Evolutionary conservation across 2,113 vertebrate species (phyloP).

Genomic region (Actinemys pallida): DNA sequence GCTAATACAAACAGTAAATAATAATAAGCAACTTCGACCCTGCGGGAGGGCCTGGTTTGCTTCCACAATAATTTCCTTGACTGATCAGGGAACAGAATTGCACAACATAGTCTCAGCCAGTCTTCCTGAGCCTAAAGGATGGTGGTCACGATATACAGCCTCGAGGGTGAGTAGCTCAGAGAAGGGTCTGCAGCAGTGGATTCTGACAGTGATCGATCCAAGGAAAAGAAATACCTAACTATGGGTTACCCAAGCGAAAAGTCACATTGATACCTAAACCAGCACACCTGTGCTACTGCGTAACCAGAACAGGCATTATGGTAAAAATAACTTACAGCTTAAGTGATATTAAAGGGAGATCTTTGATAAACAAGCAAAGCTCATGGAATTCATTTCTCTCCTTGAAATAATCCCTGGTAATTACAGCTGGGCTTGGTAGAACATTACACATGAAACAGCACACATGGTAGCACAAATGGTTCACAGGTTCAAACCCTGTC

Average conservation of each 20-base stretch:
- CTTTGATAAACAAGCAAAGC: slow-evolving; percentile 47
- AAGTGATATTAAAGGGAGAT: slow-evolving; percentile 45
- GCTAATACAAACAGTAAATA: neutral
- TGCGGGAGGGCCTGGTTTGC: neutral
- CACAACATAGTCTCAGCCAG: neutral
- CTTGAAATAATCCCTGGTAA: slow-evolving; percentile 61
- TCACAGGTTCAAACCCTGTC: slow-evolving; percentile 1
- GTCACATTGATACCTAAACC: neutral
- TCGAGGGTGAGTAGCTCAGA: neutral
- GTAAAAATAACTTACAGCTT: slow-evolving; percentile 63
- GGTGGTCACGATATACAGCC: neutral
- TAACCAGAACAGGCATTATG: neutral
- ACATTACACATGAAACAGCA: neutral
- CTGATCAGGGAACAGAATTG: neutral
- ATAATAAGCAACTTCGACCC: neutral
- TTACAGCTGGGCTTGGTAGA: slow-evolving; percentile 46
- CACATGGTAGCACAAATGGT: neutral
- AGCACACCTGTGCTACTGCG: neutral
- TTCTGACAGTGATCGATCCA: rapidly evolving
- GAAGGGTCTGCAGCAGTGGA: neutral
- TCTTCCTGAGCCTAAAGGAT: neutral
- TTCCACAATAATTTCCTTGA: neutral
- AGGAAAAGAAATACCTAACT: neutral
- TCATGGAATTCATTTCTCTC: neutral
- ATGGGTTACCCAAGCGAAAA: rapidly evolving